Conservation (phyloP, 2,797 vertebrate genomes). For the Phrynocephalus guinanensis region DNA sequence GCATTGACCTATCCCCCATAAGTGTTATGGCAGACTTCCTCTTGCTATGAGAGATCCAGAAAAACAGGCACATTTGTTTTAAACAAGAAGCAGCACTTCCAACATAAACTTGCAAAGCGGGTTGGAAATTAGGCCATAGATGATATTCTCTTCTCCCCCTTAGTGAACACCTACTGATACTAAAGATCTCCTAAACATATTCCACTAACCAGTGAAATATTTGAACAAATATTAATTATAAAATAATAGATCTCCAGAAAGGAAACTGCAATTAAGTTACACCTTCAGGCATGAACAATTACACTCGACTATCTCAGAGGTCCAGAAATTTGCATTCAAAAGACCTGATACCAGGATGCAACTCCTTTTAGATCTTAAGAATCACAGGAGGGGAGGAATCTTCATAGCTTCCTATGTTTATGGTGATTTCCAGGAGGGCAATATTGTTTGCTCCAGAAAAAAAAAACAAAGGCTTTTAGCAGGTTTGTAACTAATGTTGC, state of each 20-base stretch:
- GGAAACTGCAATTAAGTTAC: not conserved
- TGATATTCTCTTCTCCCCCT: not conserved
- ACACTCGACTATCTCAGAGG: not conserved
- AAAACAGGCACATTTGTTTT: not conserved
- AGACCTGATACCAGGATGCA: not conserved
- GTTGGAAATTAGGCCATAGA: not conserved
- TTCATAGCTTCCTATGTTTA: not conserved
- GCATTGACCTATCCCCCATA: not conserved
- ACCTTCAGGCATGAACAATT: not conserved
- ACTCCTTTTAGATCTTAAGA: not conserved
- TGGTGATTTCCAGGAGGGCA: no score
- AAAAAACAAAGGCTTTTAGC: not conserved
- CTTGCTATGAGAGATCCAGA: not conserved
- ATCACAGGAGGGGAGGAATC: not conserved
- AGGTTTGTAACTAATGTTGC: not conserved
- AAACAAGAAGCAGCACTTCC: no score
- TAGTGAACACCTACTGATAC: not conserved
- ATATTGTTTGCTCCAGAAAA: no score
- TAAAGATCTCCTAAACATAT: not conserved
- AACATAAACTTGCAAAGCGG: not conserved
- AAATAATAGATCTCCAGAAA: not conserved
- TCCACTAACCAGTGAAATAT: not conserved
- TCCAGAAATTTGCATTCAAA: slow-evolving; percentile 16
- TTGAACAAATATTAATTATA: slow-evolving; percentile 3
- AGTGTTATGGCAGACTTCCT: not conserved